A percentile compares a stretch with the other conserved stretches of the same genome.
These are phyloP conservation scores for Macaria liturata DNA, from an alignment of 2,888 invertebrate genomes.

Conservation along the genomic window DNA sequence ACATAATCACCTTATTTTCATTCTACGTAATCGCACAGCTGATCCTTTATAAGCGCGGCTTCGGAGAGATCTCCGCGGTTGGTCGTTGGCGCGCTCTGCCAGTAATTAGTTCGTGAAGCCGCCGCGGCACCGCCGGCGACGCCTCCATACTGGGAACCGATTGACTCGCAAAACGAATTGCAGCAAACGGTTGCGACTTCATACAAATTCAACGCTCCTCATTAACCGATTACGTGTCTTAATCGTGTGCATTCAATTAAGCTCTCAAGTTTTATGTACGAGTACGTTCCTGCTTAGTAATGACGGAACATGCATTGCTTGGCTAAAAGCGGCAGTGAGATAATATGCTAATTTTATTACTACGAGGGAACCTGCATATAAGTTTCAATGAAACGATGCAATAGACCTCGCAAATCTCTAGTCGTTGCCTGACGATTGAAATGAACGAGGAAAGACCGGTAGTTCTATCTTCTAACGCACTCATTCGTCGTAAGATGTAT, in stretches of 20 bases:
- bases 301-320: slow-evolving; percentile 12
- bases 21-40: too few species aligned
- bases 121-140: slow-evolving; percentile 28
- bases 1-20: too few species aligned
- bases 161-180: slow-evolving; percentile 35
- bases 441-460: too few species aligned
- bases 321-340: slow-evolving; percentile 5
- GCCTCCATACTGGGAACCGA: slow-evolving; percentile 30
- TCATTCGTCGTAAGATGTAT: too few species aligned
- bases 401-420: too few species aligned
- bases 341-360: slow-evolving; percentile 12
- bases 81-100: slow-evolving; percentile 16
- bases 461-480: too few species aligned
- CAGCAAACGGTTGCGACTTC: slow-evolving; percentile 33
- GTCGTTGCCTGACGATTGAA: too few species aligned
- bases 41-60: too few species aligned
- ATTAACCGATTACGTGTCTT: slow-evolving; percentile 28
- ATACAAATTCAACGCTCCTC: slow-evolving; percentile 34
- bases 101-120: slow-evolving; percentile 31
- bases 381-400: slow-evolving; percentile 4
- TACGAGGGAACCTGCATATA: slow-evolving; percentile 1
- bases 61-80: slow-evolving; percentile 4
- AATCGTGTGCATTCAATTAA: slow-evolving; percentile 26
- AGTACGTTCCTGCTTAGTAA: slow-evolving; percentile 18
- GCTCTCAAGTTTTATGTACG: slow-evolving; percentile 11